Evolutionary conservation across 2,797 vertebrate species (phyloP), one percentile per base, ranked within the genome.

Genomic region (Lacerta viridis): DNA sequence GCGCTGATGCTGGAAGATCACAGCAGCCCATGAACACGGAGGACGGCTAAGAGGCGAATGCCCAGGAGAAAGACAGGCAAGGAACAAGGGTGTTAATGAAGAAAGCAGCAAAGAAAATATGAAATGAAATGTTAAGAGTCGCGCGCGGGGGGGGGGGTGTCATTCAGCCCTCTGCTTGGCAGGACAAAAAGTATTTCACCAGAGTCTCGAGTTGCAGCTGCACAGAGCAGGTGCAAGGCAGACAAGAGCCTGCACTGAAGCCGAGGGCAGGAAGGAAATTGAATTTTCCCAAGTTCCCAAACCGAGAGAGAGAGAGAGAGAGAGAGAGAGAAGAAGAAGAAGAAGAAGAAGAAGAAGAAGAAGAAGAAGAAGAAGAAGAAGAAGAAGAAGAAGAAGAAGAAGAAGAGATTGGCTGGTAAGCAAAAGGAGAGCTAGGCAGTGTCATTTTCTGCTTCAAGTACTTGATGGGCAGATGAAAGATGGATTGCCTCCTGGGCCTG

Each of bases 251-350:
- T 96, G 95, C 89, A 92, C 95, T 90, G 94, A 94, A 88, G 93
- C 96, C 93, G 94, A 69, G 95, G 95, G 94, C 96, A 97, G 97
- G 97, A 97, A 97, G 97, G 96, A 97, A 97, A 96, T 93, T 80
- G 23, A 93, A 95, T 97, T 97, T 97, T 97, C 96, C 96, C 96
- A 97, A 95, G 96, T 93, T 96, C 95, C 71, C 95, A 94, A 95
- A 94, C 94, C 94, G 95, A 17, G 2, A 2, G 2, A 91, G 68
- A 91, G 64, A 39, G 39, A 25, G 71, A 91, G 89, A 88, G 94
- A 84, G 89, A 92, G 76, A 33, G 39, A 77, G 80, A 78, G 80
- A 33, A 43, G 33, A n/a, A 43, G 33, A 33, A 33, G 80, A n/a
- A 77, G 43, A 72, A 79, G 91, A 93, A 43, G 33, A 33, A 33